Conservation (phyloP, 2,888 invertebrate species). For the Aquatica leii region DNA sequence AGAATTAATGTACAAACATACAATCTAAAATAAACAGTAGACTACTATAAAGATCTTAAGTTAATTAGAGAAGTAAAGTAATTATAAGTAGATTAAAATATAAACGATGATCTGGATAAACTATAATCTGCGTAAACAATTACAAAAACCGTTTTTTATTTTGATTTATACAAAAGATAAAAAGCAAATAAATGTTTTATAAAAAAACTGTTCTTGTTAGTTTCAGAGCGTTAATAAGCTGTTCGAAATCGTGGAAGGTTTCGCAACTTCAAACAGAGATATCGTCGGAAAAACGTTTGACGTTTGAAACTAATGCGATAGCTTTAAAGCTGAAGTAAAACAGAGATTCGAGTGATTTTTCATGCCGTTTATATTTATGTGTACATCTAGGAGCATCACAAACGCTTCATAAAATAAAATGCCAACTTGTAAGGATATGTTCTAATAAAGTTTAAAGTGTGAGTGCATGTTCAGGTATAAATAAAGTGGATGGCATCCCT, state of each 20-base stretch:
- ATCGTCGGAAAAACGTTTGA: slow-evolving; percentile 30
- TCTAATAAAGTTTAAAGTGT: slow-evolving; percentile 35
- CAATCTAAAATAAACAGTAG: too few relatives aligned
- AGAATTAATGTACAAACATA: too few relatives aligned
- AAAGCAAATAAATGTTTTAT: slow-evolving; percentile 25
- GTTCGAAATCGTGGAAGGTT: slow-evolving; percentile 19
- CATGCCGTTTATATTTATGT: slow-evolving; percentile 31
- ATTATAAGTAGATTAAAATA: too few relatives aligned
- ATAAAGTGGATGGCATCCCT: slow-evolving; percentile 31
- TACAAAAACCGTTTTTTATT: too few relatives aligned
- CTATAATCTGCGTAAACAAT: too few relatives aligned
- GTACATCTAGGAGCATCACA: slow-evolving; percentile 26
- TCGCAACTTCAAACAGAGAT: slow-evolving; percentile 21
- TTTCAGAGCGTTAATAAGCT: slow-evolving; percentile 25
- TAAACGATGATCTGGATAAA: too few relatives aligned
- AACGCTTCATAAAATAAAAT: slow-evolving; percentile 31
- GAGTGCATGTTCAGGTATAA: slow-evolving; percentile 35
- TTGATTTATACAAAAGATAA: too few relatives aligned
- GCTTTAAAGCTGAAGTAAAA: slow-evolving; percentile 29
- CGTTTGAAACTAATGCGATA: slow-evolving; percentile 30
- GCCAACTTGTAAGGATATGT: slow-evolving; percentile 30
- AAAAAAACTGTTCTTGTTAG: slow-evolving; percentile 28
- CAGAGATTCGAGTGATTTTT: slow-evolving; percentile 25
- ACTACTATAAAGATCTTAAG: too few relatives aligned
- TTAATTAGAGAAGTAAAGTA: too few relatives aligned